Base-by-base conservation (phyloP, 2,113 vertebrate genomes). In the Sciurus niger region DNA sequence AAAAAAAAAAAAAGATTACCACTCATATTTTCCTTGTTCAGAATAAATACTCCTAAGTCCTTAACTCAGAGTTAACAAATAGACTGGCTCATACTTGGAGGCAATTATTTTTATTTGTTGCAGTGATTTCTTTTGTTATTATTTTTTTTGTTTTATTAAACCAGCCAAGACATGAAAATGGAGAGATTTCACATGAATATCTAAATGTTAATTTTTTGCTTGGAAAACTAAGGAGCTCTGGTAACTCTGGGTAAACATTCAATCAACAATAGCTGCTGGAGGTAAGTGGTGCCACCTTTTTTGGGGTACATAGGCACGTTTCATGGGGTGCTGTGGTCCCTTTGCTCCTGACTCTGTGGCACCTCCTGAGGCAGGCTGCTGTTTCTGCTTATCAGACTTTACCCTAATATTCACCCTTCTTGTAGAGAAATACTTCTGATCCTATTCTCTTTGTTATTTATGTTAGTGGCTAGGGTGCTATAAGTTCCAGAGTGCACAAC, bases 201-300 rank as follows among this genome's bases (percentile, higher is more conserved):
- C n/a, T 24, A 89, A 74, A 72, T 85, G 89, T 78, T 18, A 51
- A 55, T 30, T 87, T 28, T 96, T 84, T 13, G 86, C 13, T 77
- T 86, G 9, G 37, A 83, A 84, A 73, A 89, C 65, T 77, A 30
- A 78, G n/a, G 6, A 53, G 6, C 84, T 34, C 24, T 80, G 4
- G 5, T 43, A 83, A 43, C n/a, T 53, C 1, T 28, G 4, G 24
- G 6, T 25, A 43, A 80, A 28, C 24, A 51, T 51, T 2, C 3
- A 80, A 11, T 1, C 16, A 0, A 25, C 80, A n/a, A 8, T 63
- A 43, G n/a, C 76, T 79, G 13, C 24, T 16, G 34, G 63, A 43
- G 9, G 32, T 7, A 4, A 30, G 58, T 83, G 25, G 20, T 46
- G 4, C 24, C 46, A 20, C 7, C n/a, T 34, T 85, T 18, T 30